Evolutionary conservation across 2,888 invertebrate genomes (phyloP).

Genomic region (Anarsia innoxiella): DNA sequence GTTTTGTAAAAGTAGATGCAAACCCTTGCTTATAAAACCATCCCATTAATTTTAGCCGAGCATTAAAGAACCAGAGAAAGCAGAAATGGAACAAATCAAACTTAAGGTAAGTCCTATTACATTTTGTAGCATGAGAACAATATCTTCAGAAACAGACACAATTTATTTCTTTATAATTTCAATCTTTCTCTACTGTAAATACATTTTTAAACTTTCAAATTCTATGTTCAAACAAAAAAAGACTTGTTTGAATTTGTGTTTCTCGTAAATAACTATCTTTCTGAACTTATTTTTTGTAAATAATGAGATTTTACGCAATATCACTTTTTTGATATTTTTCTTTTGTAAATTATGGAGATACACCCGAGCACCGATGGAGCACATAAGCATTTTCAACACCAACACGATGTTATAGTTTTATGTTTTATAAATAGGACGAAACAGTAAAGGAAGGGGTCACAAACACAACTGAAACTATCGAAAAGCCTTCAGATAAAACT

Average conservation of each 20-base stretch:
- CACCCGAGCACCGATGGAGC: not conserved
- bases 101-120: conserved; percentile 57
- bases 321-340: not conserved
- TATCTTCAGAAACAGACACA: conserved; percentile 3
- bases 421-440: conserved; percentile 62
- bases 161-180: conserved; percentile 8
- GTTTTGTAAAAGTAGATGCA: too few species aligned
- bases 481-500: conserved; percentile 58
- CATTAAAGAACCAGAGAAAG: conserved; percentile 51
- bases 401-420: conserved; percentile 21
- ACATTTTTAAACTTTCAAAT: conserved; percentile 13
- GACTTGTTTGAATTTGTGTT: conserved; percentile 35
- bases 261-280: conserved; percentile 48
- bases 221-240: conserved; percentile 27
- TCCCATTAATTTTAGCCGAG: conserved; percentile 55
- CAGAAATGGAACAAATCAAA: conserved; percentile 53
- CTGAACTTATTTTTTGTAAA: conserved; percentile 12
- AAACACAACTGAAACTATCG: conserved; percentile 39
- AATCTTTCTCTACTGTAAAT: conserved; percentile 24
- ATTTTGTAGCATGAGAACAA: conserved; percentile 24
- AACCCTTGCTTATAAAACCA: conserved; percentile 43
- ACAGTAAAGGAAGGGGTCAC: conserved; percentile 42
- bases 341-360: not conserved
- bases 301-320: conserved; percentile 6
- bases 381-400: conserved; percentile 2